A percentile compares a stretch with the other conserved stretches of the same genome.
phyloP scores from a whole-genome alignment of 2,797 vertebrate genomes.

The Craterocephalus amniculus region DNA sequence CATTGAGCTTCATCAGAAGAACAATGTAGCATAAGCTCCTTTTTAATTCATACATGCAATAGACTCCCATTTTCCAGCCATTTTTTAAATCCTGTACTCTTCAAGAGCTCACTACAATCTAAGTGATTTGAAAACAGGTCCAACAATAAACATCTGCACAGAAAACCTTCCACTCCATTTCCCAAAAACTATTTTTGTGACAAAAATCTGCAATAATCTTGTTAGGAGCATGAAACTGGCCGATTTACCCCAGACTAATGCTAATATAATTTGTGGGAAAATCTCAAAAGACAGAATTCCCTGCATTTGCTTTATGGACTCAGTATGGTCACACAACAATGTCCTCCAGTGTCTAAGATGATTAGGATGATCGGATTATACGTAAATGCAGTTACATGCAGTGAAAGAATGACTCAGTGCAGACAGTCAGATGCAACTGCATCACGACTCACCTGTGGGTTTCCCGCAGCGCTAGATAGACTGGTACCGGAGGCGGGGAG shows the following conservation, averaged over 20 bases:
- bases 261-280: constrained; percentile 47
- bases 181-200: constrained; percentile 32
- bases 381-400: constrained; percentile 18
- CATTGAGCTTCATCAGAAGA: constrained; percentile 10
- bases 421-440: constrained; percentile 22
- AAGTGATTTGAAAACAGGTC: constrained; percentile 4
- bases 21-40: constrained; percentile 1
- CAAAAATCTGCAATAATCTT: constrained; percentile 44
- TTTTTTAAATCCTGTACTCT: background rate
- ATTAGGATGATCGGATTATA: constrained; percentile 43
- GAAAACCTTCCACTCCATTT: constrained; percentile 27
- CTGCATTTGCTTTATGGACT: constrained; percentile 29
- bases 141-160: constrained; percentile 21
- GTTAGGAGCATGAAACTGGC: constrained; percentile 36
- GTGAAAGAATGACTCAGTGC: constrained; percentile 44
- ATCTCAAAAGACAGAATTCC: constrained; percentile 39
- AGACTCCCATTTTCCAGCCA: background rate
- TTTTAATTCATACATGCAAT: constrained; percentile 2
- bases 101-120: background rate
- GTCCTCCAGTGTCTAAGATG: constrained; percentile 23
- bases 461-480: constrained; percentile 52
- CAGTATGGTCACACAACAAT: constrained; percentile 25
- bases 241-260: constrained; percentile 29
- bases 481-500: constrained; percentile 53
- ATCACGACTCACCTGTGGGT: constrained; percentile 71